Evolutionary conservation across 2,113 vertebrate genomes (phyloP), one percentile per base, ranked within the genome.

Genomic region (Elgaria multicarinata): DNA sequence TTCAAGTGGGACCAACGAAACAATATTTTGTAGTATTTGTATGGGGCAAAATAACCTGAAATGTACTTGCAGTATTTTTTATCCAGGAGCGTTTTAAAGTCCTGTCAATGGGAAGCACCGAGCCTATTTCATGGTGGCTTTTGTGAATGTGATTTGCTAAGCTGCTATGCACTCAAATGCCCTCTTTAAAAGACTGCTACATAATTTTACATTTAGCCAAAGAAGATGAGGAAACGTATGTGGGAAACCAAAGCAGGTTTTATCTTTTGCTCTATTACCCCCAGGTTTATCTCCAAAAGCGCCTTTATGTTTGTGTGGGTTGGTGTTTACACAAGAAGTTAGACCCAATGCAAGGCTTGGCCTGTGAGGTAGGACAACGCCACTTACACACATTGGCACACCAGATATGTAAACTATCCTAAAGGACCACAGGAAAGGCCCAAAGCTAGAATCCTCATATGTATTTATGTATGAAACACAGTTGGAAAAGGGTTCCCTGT

Each of bases 1-100:
- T 91, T 93, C 58, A 66, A 84, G 83, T 12, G 91, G 93, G 91
- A 76, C 22, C 86, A 91, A n/a, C 3, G 77, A 86, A 92, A 91
- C 71, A 88, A 55, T 44, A 88, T 64, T 74, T 24, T 28, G 28
- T 46, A 88, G 89, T 89, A 87, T 91, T 85, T 87, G 90, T 9
- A 58, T 55, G 53, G 53, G 33, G 31, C 33, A 62, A 90, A 74
- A 46, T 1, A 50, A 20, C 50, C 44, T 90, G 92, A 64, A 87
- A 4, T 77, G 4, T 85, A 87, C 91, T 85, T 92, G 12, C 10
- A 86, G 50, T 83, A 58, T 36, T 16, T 20, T n/a, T 33, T 62
- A 71, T 71, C n/a, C n/a, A 77, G n/a, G 83, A 69, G 3, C 50
- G 1, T 76, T 91, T 94, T 78, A 31, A 66, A 80, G n/a, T 90